Percentiles rank a stretch among this genome's conserved stretches.
These are phyloP conservation scores for Coryphaenoides rupestris DNA, from an alignment of 2,113 vertebrate species.

Conservation along the genomic window DNA sequence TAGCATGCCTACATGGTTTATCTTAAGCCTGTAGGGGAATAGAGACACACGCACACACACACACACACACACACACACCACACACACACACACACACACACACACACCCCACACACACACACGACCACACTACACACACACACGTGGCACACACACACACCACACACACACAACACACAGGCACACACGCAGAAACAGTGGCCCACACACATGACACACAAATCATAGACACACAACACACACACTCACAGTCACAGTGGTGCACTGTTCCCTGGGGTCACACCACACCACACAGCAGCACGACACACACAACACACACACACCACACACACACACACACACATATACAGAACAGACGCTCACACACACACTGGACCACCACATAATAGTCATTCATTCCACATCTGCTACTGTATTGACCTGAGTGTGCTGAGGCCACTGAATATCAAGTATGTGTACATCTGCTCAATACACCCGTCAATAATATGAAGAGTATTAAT, in stretches of 20 bases:
- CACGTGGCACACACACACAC: neutral
- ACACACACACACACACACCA: slow-evolving; percentile 5
- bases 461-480: slow-evolving; percentile 60
- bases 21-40: slow-evolving; percentile 47
- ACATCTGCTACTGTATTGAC: slow-evolving; percentile 57
- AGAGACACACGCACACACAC: slow-evolving; percentile 31
- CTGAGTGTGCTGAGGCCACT: slow-evolving; percentile 35
- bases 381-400: slow-evolving; percentile 59
- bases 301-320: slow-evolving; percentile 1
- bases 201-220: neutral
- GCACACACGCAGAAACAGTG: slow-evolving; percentile 12
- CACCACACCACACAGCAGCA: slow-evolving; percentile 13
- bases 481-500: slow-evolving; percentile 50
- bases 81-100: slow-evolving; percentile 1
- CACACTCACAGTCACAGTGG: slow-evolving; percentile 32
- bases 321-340: slow-evolving; percentile 7
- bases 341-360: slow-evolving; percentile 4
- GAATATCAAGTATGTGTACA: slow-evolving; percentile 47
- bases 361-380: slow-evolving; percentile 33
- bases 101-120: slow-evolving; percentile 12
- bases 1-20: slow-evolving; percentile 43
- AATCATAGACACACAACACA: slow-evolving; percentile 2
- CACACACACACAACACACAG: slow-evolving; percentile 20
- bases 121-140: slow-evolving; percentile 13
- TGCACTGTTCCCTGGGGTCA: slow-evolving; percentile 48